Conservation (phyloP, 2,113 vertebrate species). For the Dryoscopus gambensis region DNA sequence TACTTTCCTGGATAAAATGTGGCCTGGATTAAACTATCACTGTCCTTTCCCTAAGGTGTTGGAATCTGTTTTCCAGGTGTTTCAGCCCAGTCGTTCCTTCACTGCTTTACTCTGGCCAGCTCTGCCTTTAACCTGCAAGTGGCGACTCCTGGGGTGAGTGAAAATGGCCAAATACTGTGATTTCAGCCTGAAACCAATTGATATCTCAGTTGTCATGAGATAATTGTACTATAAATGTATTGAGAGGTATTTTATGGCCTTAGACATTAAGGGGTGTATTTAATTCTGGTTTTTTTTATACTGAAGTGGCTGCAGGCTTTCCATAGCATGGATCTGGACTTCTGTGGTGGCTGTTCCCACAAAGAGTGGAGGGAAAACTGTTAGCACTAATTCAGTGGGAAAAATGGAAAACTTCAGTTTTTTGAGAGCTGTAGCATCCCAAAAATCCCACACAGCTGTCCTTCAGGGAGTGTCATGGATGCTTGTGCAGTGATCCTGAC, state of each 20-base stretch:
- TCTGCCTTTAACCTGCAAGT: constrained; percentile 91
- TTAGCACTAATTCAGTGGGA: background rate
- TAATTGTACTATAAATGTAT: background rate
- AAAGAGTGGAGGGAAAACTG: background rate
- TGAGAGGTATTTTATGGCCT: fast-evolving
- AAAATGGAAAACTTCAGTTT: background rate
- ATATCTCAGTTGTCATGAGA: background rate
- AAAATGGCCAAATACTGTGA: background rate
- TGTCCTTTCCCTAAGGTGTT: background rate
- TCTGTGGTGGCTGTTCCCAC: background rate
- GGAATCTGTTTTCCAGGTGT: constrained; percentile 77
- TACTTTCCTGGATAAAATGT: background rate
- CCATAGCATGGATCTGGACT: fast-evolving
- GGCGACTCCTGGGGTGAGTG: constrained; percentile 91
- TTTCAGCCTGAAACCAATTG: background rate
- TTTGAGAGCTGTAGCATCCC: background rate
- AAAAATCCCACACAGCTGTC: fast-evolving
- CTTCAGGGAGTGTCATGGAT: fast-evolving
- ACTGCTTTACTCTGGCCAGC: constrained; percentile 85
- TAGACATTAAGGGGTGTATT: background rate
- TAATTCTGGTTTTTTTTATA: background rate
- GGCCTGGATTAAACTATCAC: background rate
- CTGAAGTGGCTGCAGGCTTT: background rate
- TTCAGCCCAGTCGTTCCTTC: constrained; percentile 87
- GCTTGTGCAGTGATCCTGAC: background rate